Conservation (phyloP, 92 coral and sea anemone species). For the Epizoanthus ramosus region DNA sequence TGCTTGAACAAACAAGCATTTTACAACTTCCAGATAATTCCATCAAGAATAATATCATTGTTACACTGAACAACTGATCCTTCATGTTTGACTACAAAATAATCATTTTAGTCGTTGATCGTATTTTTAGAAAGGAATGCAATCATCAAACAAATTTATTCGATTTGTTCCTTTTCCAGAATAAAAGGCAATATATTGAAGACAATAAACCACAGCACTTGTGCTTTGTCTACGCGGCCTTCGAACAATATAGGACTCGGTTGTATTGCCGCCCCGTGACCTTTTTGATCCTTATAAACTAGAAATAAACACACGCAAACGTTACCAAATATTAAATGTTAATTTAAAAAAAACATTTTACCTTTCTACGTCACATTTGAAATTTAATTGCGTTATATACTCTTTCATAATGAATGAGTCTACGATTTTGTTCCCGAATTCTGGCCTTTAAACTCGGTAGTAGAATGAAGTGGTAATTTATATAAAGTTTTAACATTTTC, state of each 20-base stretch:
- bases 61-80: no score
- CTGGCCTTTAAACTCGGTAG: background rate
- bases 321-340: no score
- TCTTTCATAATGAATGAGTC: background rate
- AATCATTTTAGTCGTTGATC: background rate
- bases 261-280: no score
- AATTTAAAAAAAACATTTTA: background rate
- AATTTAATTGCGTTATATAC: background rate
- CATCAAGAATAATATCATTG: no score
- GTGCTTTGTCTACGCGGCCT: no score
- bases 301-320: no score
- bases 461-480: background rate
- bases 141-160: background rate
- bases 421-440: background rate
- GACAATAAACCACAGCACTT: background rate
- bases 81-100: no score
- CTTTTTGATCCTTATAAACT: no score
- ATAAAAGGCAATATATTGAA: background rate
- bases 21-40: no score
- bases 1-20: no score
- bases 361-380: background rate
- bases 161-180: background rate
- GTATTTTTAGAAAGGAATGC: background rate
- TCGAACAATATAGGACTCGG: no score
- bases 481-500: background rate